Evolutionary conservation across 2,888 invertebrate species (phyloP), one percentile per base, ranked within the genome.

Genomic region (Drosophila anceps): DNA sequence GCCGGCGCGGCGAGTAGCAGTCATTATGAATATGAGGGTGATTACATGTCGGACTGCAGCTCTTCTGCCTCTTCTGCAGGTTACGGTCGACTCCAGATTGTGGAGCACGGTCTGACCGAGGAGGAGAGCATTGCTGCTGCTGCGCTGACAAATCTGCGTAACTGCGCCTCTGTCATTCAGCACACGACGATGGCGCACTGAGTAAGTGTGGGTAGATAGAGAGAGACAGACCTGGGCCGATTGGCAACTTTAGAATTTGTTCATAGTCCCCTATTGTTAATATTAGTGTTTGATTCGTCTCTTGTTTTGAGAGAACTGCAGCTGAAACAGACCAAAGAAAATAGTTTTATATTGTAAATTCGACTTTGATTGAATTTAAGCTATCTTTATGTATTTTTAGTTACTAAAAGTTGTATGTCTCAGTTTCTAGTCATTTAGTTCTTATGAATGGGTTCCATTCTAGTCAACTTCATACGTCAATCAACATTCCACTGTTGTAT

Each of bases 41-140:
- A 92, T 51, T 91, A 91, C 20, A 76, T 91, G 66, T 92, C 93
- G 55, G 92, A 92, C 58, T 92, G 91, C 73, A 93, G 92, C 65
- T 88, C 86, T 0, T 90, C 87, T 1, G 85, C 82, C 46, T 91
- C 92, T 9, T 91, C 92, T 0, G 81, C 90, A 27, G 91, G 92
- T 37, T 91, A 91, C 27, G 92, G 92, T 0, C 92, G 93, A 13
- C 82, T 93, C 51, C 91, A 92, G 74, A 92, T 93, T 10, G 91
- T 92, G 35, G 93, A 93, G 68, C 82, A 87, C 18, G 91, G 91
- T 4, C 86, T 93, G 15, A 93, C 93, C 15, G 93, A 93, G 73
- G 93, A 93, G 80, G 93, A 93, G 75, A 93, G 93, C 79, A 93
- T 93, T 64, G 93, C 93, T 1, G 93, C 93, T 1, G 91, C 93